Evolutionary conservation across 64 coral and sea anemone species (phyloP).

Genomic region (Porites lutea): DNA sequence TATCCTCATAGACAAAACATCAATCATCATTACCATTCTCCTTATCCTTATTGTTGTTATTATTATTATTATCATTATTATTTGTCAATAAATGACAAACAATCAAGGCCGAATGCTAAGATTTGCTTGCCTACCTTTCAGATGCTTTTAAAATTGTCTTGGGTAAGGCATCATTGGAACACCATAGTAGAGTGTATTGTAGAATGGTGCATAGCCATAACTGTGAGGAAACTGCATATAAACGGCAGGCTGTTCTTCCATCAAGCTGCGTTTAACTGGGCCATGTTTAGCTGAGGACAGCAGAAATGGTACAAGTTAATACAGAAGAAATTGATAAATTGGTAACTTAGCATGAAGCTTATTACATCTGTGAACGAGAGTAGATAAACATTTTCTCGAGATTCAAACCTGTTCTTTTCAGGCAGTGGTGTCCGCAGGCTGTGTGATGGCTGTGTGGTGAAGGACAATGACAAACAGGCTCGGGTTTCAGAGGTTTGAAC

Average conservation of each 20-base stretch:
- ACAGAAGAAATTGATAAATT: no score
- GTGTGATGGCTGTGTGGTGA: slow-evolving; percentile 53
- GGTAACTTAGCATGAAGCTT: no score
- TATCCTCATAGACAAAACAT: no score
- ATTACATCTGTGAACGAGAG: no score
- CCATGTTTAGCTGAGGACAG: slow-evolving; percentile 6
- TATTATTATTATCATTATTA: no score
- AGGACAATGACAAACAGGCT: slow-evolving; percentile 76
- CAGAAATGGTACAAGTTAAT: background rate
- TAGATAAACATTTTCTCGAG: no score
- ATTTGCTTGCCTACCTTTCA: background rate
- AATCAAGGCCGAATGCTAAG: no score
- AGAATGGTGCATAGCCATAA: slow-evolving; percentile 46
- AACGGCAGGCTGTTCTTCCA: slow-evolving; percentile 17
- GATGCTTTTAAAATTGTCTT: slow-evolving; percentile 38
- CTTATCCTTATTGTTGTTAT: no score
- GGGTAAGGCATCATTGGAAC: slow-evolving; percentile 48
- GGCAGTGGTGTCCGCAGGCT: slow-evolving; percentile 33
- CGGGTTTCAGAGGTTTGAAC: slow-evolving; percentile 74
- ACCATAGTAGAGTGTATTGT: slow-evolving; percentile 15
- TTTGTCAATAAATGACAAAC: no score
- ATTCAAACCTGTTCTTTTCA: slow-evolving; percentile 54
- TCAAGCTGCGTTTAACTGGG: slow-evolving; percentile 34
- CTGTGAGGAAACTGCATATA: background rate
- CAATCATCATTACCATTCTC: no score